A percentile compares a stretch with the other conserved stretches of the same genome.
Conservation (phyloP, 2,113 vertebrate genomes). For the Eptesicus fuscus region DNA sequence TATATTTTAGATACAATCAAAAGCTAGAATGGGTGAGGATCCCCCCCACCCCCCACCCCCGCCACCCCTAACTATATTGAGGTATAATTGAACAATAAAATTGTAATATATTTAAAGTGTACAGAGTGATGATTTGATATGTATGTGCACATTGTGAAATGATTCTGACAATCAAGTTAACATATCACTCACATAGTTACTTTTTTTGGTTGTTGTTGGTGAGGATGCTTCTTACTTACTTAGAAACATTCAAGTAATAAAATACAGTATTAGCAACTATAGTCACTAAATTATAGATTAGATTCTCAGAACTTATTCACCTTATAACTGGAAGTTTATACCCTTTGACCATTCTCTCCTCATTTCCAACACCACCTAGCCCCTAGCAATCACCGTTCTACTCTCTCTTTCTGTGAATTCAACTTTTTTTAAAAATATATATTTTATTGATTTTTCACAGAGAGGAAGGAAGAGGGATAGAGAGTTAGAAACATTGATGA, state of each 20-base stretch:
- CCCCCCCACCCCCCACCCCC: too few species aligned
- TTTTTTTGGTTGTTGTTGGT: neutral
- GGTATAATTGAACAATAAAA: neutral
- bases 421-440: neutral
- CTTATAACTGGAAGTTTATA: neutral
- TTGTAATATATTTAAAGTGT: neutral
- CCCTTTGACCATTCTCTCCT: neutral
- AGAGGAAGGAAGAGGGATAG: too few species aligned
- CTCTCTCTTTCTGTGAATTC: neutral
- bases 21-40: neutral
- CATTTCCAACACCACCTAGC: neutral
- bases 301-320: neutral
- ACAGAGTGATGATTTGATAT: neutral
- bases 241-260: neutral
- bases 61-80: neutral
- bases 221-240: neutral
- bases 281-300: neutral
- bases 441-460: too few species aligned
- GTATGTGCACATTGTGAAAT: neutral
- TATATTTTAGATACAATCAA: too few species aligned
- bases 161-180: neutral
- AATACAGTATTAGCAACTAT: neutral
- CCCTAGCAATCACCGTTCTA: neutral
- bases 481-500: too few species aligned
- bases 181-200: neutral